Conservation (phyloP, 2,797 vertebrate species). For the Australoheros facetus region DNA sequence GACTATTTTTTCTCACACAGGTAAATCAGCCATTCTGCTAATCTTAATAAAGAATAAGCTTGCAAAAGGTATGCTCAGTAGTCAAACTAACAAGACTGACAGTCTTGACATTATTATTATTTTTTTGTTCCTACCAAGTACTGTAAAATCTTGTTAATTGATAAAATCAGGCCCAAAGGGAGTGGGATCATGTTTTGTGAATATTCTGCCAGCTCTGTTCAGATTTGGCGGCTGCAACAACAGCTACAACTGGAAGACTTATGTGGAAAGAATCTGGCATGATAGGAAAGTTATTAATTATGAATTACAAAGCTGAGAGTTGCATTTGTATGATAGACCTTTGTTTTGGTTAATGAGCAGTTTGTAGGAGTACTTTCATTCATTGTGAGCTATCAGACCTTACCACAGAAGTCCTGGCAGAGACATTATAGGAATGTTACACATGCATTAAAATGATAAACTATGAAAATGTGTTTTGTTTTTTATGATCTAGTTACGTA, state of each 20-base stretch:
- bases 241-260: neutral
- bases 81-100: neutral
- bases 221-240: neutral
- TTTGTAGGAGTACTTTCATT: neutral
- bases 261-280: neutral
- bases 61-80: neutral
- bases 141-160: conserved; percentile 12
- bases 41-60: neutral
- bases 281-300: neutral
- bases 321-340: neutral
- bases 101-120: neutral
- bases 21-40: neutral
- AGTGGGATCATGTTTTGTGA: neutral
- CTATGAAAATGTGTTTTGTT: neutral
- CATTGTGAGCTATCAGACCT: neutral
- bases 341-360: neutral
- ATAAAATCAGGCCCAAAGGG: neutral
- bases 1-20: neutral
- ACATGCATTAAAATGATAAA: neutral
- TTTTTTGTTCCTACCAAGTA: neutral
- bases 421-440: neutral
- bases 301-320: neutral
- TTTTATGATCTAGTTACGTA: neutral
- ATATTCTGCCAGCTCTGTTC: neutral
- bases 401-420: neutral